phyloP scores from a whole-genome alignment of 2,888 invertebrate genomes.

The Zelleria hepariella region DNA sequence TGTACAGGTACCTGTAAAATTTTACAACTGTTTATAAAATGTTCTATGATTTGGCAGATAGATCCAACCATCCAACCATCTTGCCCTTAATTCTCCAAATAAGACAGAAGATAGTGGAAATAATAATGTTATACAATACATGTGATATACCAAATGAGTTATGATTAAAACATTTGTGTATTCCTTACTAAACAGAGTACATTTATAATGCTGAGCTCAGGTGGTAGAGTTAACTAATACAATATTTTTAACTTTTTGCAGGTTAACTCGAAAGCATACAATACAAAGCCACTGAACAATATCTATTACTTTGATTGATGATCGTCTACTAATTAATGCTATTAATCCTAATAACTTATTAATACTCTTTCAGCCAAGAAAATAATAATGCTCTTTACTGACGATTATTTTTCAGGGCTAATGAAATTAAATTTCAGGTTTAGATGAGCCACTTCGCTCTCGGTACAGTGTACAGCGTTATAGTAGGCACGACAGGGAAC shows the following conservation, averaged over 20 bases:
- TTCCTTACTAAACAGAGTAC: too few relatives aligned
- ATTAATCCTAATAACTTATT: constrained; percentile 22
- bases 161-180: too few relatives aligned
- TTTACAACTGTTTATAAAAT: too few relatives aligned
- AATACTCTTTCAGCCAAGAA: constrained; percentile 46
- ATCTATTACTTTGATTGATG: neutral
- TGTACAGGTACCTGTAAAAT: too few relatives aligned
- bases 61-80: too few relatives aligned
- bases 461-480: too few relatives aligned
- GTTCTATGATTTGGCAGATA: too few relatives aligned
- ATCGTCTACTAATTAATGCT: constrained; percentile 3
- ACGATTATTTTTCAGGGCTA: constrained; percentile 59
- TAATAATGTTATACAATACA: too few relatives aligned
- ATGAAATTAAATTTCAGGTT: constrained; percentile 59
- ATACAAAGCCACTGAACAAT: neutral
- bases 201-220: too few relatives aligned
- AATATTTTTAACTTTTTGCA: constrained; percentile 4
- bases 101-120: too few relatives aligned
- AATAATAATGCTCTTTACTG: constrained; percentile 18
- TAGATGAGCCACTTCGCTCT: constrained; percentile 5
- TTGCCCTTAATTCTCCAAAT: too few relatives aligned
- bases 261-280: constrained; percentile 2
- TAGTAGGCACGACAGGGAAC: neutral
- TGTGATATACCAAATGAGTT: too few relatives aligned
- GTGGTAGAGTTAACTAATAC: neutral